A percentile compares a stretch with the other conserved stretches of the same genome.
These are phyloP conservation scores for Glossosoma conforme DNA, from an alignment of 1,140 invertebrate genomes.

Conservation along the genomic window DNA sequence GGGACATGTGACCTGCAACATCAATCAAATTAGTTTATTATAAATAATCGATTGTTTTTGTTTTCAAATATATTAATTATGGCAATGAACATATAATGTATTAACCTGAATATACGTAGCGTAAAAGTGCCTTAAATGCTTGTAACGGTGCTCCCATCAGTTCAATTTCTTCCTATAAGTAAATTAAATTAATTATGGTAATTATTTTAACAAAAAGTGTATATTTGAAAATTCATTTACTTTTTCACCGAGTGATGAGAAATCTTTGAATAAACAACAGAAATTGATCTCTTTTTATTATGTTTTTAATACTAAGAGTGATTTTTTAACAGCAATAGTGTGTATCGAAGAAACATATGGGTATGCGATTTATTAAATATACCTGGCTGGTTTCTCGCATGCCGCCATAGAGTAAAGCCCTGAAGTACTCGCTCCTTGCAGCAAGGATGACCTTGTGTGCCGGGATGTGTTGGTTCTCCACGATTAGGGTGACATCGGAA, in stretches of 20 bases:
- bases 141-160: slow-evolving; percentile 78
- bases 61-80: neutral
- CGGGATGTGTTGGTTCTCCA: slow-evolving; percentile 77
- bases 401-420: slow-evolving; percentile 86
- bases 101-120: slow-evolving; percentile 88
- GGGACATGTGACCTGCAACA: slow-evolving; percentile 66
- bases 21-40: neutral
- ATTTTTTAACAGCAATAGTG: no score
- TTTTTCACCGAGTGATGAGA: no score
- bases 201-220: no score
- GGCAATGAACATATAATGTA: neutral
- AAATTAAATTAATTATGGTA: slow-evolving; percentile 15
- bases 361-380: no score
- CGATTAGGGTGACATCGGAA: slow-evolving; percentile 84
- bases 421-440: slow-evolving; percentile 91
- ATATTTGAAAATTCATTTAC: no score
- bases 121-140: slow-evolving; percentile 85
- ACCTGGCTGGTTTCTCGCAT: slow-evolving; percentile 79
- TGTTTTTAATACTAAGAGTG: no score
- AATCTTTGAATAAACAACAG: no score
- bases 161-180: slow-evolving; percentile 69
- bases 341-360: no score
- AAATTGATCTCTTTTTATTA: no score
- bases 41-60: neutral
- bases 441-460: slow-evolving; percentile 85